Evolutionary conservation across 2,113 vertebrate genomes (phyloP).

Genomic region (Indri indri): DNA sequence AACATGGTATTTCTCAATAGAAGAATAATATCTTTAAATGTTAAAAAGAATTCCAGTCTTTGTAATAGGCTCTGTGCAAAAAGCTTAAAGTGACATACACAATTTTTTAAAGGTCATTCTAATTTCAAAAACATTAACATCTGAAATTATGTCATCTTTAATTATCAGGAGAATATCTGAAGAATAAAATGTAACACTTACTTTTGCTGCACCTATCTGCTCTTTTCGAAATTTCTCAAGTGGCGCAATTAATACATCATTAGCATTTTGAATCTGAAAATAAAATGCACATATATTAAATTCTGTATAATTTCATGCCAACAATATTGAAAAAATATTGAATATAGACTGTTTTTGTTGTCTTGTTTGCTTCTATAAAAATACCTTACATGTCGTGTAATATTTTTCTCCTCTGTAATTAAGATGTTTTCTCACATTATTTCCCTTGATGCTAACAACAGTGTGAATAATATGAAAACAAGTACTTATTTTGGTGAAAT

Average conservation of each 20-base stretch:
- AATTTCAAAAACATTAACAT: constrained; percentile 44
- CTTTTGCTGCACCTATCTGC: constrained; percentile 98
- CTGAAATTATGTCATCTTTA: background rate
- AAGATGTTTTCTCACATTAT: constrained; percentile 22
- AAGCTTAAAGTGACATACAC: constrained; percentile 39
- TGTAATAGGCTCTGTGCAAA: constrained; percentile 5
- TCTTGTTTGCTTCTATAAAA: background rate
- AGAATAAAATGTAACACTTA: constrained; percentile 85
- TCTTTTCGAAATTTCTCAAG: constrained; percentile 98
- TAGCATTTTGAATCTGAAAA: constrained; percentile 97
- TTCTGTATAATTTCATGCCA: constrained; percentile 50
- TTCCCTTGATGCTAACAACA: constrained; percentile 10
- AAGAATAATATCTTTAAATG: background rate
- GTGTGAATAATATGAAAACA: background rate
- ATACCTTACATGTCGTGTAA: background rate
- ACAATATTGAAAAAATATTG: background rate
- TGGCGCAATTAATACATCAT: constrained; percentile 96
- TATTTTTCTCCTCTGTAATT: background rate
- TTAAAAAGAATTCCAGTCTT: constrained; percentile 33
- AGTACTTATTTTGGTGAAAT: background rate
- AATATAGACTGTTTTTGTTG: background rate
- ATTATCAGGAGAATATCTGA: background rate
- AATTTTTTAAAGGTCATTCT: constrained; percentile 48
- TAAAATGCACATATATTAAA: constrained; percentile 74
- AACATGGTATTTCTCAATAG: background rate